phyloP scores from a whole-genome alignment of 2,113 vertebrate species.

The Epinephelus moara region DNA sequence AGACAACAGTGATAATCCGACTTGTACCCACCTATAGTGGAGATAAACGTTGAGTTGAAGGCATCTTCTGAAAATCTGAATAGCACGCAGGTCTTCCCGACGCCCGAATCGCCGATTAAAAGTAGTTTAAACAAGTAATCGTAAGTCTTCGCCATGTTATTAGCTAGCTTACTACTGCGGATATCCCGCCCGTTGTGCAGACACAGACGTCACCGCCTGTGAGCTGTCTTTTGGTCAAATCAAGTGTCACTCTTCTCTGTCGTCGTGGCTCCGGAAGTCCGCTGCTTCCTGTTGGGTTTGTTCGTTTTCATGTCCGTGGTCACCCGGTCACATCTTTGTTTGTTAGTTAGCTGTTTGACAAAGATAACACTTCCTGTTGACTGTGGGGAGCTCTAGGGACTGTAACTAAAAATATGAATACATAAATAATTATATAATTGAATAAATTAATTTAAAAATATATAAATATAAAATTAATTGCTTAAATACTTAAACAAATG shows the following conservation, averaged over 20 bases:
- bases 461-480: no score
- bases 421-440: no score
- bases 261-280: slow-evolving; percentile 72
- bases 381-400: no score
- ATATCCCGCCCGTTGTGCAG: slow-evolving; percentile 81
- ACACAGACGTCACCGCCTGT: slow-evolving; percentile 43
- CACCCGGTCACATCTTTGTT: background rate
- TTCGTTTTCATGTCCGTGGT: slow-evolving; percentile 29
- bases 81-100: slow-evolving; percentile 97
- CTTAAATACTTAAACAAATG: no score
- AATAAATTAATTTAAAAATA: no score
- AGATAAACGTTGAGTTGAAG: slow-evolving; percentile 98
- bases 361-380: background rate
- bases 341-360: background rate
- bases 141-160: slow-evolving; percentile 96
- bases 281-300: background rate
- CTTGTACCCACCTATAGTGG: slow-evolving; percentile 91
- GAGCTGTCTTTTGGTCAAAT: slow-evolving; percentile 49
- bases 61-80: slow-evolving; percentile 98
- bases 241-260: slow-evolving; percentile 63
- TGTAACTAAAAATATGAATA: no score
- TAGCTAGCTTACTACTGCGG: slow-evolving; percentile 80
- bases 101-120: slow-evolving; percentile 97
- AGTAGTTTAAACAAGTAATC: slow-evolving; percentile 99
- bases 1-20: background rate